Evolutionary conservation across 2,888 invertebrate genomes (phyloP).

Genomic region (Stenolophus ochropezus): DNA sequence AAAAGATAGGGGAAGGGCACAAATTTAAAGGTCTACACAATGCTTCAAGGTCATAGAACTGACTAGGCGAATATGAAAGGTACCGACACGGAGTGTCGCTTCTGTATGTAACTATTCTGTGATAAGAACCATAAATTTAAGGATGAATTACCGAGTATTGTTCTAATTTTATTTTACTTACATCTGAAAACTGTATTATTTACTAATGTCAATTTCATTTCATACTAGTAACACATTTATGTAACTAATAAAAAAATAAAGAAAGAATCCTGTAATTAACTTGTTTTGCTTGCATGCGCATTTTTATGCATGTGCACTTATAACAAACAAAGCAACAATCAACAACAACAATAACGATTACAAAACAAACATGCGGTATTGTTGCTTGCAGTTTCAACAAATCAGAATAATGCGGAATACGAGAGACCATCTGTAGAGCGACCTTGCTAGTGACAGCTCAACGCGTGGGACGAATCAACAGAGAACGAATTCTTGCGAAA

Average conservation of each 20-base stretch:
- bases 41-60: too few species aligned
- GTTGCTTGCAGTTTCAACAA: constrained; percentile 24
- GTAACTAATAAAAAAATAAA: not conserved
- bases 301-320: not conserved
- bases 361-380: constrained; percentile 15
- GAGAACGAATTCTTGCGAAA: not conserved
- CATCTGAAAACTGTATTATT: not conserved
- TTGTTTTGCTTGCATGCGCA: constrained; percentile 13
- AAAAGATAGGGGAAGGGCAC: too few species aligned
- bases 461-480: constrained; percentile 15
- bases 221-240: not conserved
- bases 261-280: not conserved
- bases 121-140: too few species aligned
- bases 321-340: not conserved
- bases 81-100: too few species aligned
- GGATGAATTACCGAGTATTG: too few species aligned
- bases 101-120: too few species aligned
- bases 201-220: not conserved
- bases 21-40: too few species aligned
- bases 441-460: constrained; percentile 14
- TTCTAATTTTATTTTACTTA: not conserved
- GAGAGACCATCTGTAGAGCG: constrained; percentile 28
- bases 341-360: too few species aligned
- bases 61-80: too few species aligned
- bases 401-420: constrained; percentile 34